Conservation (phyloP, 2,113 vertebrate genomes). For the Grallaria varia region DNA sequence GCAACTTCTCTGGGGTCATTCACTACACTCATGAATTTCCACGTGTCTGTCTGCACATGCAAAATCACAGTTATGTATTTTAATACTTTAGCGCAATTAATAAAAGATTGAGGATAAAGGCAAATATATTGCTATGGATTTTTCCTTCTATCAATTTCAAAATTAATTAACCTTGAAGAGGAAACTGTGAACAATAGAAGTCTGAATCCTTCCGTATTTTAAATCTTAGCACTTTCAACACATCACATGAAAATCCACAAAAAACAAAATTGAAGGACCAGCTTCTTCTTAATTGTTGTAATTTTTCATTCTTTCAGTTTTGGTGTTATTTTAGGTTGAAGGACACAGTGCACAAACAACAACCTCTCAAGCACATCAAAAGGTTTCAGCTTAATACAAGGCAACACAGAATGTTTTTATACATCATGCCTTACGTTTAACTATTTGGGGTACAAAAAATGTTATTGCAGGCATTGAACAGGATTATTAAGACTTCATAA, state of each 20-base stretch:
- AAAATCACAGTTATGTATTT: neutral
- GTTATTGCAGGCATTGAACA: neutral
- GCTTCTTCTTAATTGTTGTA: neutral
- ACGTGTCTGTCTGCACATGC: neutral
- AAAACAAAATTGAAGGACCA: conserved; percentile 25
- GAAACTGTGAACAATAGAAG: neutral
- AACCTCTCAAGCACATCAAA: neutral
- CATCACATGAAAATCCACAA: neutral
- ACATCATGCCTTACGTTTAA: neutral
- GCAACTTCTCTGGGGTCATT: neutral
- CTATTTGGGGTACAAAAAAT: neutral
- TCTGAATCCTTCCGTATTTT: neutral
- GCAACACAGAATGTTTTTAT: neutral
- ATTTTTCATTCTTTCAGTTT: conserved; percentile 42
- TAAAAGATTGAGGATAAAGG: neutral
- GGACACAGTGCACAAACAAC: conserved; percentile 6
- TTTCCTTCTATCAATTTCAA: neutral
- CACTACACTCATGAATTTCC: neutral
- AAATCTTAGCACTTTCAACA: neutral
- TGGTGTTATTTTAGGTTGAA: conserved; percentile 12
- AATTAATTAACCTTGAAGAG: neutral
- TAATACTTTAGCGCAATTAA: neutral
- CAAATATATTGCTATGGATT: neutral
- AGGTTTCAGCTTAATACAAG: conserved; percentile 1
- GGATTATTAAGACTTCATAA: neutral